Conservation (phyloP, 2,113 vertebrate genomes). For the Nothocercus nigrocapillus region DNA sequence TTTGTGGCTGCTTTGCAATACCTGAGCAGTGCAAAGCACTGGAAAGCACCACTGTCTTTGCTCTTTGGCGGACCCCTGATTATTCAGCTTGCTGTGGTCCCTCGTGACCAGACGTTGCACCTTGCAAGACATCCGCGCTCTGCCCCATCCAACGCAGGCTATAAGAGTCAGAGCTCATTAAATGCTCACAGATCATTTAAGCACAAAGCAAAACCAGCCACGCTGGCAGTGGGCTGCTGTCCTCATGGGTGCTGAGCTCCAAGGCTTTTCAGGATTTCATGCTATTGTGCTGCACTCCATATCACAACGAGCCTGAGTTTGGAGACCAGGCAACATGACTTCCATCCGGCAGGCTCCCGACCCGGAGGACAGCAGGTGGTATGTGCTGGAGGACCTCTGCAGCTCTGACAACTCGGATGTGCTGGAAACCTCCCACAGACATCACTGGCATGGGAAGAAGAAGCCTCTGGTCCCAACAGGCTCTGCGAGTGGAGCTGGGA, state of each 20-base stretch:
- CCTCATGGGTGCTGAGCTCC: not conserved
- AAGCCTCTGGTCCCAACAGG: not conserved
- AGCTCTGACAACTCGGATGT: not conserved
- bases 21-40: not conserved
- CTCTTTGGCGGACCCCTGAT: not conserved
- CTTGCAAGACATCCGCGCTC: not conserved
- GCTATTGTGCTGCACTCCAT: rapidly evolving
- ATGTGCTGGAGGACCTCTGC: not conserved
- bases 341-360: not conserved
- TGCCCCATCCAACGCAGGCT: not conserved
- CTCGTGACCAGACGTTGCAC: not conserved
- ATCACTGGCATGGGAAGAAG: not conserved
- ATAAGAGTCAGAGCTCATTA: not conserved
- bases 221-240: rapidly evolving
- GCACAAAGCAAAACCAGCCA: not conserved
- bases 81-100: not conserved
- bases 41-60: not conserved
- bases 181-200: rapidly evolving
- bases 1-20: not conserved
- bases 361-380: too few species aligned
- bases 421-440: not conserved
- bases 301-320: not conserved
- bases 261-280: not conserved
- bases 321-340: rapidly evolving
- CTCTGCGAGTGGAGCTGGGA: not conserved